Percentiles rank a stretch among this genome's conserved stretches.
Conservation (phyloP, 2,797 vertebrate genomes). For the Phaenicophaeus curvirostris region DNA sequence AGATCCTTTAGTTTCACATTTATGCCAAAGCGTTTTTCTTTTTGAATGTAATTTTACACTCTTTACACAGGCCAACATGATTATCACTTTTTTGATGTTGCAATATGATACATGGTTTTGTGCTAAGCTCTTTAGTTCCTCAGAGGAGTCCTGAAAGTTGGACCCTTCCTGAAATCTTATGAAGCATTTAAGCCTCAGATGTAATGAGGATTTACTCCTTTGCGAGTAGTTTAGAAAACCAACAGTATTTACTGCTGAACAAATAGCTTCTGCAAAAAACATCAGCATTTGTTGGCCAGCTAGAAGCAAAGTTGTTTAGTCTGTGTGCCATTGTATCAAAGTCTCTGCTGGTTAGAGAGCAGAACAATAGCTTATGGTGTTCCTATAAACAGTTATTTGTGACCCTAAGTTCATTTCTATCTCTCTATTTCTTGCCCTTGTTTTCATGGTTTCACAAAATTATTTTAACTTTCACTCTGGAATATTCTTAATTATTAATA, state of each 20-base stretch:
- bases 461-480: neutral
- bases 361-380: neutral
- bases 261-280: neutral
- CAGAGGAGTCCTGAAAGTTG: neutral
- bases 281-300: neutral
- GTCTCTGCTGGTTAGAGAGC: neutral
- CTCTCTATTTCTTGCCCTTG: neutral
- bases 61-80: neutral
- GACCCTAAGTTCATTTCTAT: neutral
- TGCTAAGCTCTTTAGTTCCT: neutral
- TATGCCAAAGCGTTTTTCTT: neutral
- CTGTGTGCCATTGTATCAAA: neutral
- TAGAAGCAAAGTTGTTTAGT: neutral
- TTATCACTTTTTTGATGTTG: neutral
- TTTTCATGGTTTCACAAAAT: neutral
- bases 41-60: neutral
- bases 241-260: neutral
- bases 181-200: neutral
- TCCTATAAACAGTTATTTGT: neutral
- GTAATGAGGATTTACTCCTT: neutral
- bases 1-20: neutral
- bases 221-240: neutral
- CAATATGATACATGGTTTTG: neutral
- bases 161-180: neutral
- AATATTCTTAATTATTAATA: neutral